A percentile compares a stretch with the other conserved stretches of the same genome.
Conservation (phyloP, 2,888 invertebrate species). For the Zhengitettix transpicula region DNA sequence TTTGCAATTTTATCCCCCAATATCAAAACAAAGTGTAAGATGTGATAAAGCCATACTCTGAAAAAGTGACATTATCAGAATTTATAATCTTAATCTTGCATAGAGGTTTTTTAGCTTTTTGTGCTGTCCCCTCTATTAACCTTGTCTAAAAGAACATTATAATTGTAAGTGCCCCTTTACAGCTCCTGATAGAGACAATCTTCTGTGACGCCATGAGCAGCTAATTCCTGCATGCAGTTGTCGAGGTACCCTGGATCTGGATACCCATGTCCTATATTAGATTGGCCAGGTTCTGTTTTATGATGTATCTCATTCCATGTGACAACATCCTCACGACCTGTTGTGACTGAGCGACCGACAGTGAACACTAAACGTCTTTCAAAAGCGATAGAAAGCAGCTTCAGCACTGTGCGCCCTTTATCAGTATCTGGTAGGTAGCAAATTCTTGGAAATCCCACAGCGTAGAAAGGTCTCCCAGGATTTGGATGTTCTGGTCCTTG, state of each 20-base stretch:
- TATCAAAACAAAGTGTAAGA: no score
- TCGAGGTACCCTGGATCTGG: conserved; percentile 63
- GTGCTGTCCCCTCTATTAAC: no score
- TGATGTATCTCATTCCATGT: conserved; percentile 85
- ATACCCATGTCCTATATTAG: conserved; percentile 41
- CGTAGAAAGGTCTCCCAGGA: conserved; percentile 74
- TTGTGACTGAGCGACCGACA: conserved; percentile 73
- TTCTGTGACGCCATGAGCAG: conserved; percentile 34
- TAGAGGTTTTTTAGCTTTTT: no score
- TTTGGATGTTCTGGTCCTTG: conserved; percentile 65
- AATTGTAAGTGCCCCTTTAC: conserved; percentile 15
- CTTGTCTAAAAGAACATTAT: no score
- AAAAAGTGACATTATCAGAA: no score
- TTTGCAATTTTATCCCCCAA: no score
- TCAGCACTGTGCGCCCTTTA: conserved; percentile 59
- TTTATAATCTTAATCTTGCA: no score
- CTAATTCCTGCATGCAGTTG: conserved; percentile 40
- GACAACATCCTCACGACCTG: conserved; percentile 79
- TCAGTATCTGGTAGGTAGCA: conserved; percentile 73
- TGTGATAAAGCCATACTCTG: no score
- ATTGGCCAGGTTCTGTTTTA: conserved; percentile 54
- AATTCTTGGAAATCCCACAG: conserved; percentile 69
- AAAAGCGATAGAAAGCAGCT: conserved; percentile 65
- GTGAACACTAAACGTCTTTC: conserved; percentile 70
- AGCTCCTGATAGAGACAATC: conserved; percentile 23